Evolutionary conservation across 2,888 invertebrate genomes (phyloP).

Genomic region (Papilio elwesi): DNA sequence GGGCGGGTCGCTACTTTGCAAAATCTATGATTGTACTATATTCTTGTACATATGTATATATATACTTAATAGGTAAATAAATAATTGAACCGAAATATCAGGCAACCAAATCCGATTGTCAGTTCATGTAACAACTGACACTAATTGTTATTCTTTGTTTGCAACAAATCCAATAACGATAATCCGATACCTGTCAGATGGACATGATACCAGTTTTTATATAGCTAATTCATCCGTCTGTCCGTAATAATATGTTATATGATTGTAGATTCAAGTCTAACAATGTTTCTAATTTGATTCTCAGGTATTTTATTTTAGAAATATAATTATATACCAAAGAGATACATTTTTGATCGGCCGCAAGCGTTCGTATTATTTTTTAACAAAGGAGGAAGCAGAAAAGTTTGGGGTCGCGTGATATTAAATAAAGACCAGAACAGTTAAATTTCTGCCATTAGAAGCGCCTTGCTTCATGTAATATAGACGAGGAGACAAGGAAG

Average conservation of each 20-base stretch:
- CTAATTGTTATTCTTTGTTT: slow-evolving; percentile 35
- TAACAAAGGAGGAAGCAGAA: background rate
- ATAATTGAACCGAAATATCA: slow-evolving; percentile 10
- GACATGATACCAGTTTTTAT: slow-evolving; percentile 29
- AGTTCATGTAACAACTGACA: slow-evolving; percentile 21
- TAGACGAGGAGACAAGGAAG: no score
- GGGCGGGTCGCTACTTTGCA: no score
- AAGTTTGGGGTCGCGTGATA: no score
- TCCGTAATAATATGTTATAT: slow-evolving; percentile 36
- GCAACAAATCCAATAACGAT: slow-evolving; percentile 25
- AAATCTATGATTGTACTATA: no score
- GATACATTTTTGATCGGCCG: background rate
- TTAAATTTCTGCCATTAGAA: no score
- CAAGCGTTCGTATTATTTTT: background rate
- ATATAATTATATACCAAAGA: slow-evolving; percentile 3
- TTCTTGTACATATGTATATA: no score
- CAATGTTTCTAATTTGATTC: background rate
- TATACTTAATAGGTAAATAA: background rate
- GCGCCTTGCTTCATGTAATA: no score
- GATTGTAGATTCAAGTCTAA: slow-evolving; percentile 32
- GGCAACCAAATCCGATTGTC: slow-evolving; percentile 15
- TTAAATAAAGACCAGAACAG: no score
- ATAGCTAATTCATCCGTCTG: slow-evolving; percentile 28
- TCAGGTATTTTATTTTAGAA: slow-evolving; percentile 11
- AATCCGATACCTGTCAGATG: slow-evolving; percentile 39